phyloP scores from a whole-genome alignment of 1,140 invertebrate species.

The Pollicipes pollicipes region DNA sequence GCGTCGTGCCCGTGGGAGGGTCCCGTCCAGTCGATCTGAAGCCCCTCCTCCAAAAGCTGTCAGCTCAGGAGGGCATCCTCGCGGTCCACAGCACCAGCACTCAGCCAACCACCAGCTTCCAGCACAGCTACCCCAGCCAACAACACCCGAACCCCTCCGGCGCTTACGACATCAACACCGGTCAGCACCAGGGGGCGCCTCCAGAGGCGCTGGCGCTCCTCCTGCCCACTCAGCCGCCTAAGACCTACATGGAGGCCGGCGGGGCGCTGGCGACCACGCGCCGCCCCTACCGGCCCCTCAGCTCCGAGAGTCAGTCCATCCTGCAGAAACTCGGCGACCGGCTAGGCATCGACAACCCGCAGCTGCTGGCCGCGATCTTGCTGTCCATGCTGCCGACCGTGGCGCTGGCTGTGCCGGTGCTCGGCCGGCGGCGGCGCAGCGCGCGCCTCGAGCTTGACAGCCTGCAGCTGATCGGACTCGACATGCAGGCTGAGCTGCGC shows the following conservation, averaged over 20 bases:
- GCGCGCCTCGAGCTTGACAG: neutral
- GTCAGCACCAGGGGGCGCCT: neutral
- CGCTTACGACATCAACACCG: no score
- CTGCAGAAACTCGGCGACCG: neutral
- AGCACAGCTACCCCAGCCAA: no score
- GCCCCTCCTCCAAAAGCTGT: neutral
- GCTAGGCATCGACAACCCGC: neutral
- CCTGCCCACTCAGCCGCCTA: neutral
- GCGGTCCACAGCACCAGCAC: neutral
- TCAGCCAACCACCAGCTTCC: no score
- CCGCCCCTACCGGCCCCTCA: no score
- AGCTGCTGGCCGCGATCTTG: neutral
- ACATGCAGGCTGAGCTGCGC: neutral
- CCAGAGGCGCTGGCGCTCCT: no score
- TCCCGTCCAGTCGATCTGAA: neutral
- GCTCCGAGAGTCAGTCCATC: neutral
- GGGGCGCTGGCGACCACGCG: neutral
- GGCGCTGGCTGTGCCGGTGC: conserved; percentile 39
- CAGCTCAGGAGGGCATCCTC: neutral
- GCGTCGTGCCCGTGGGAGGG: neutral
- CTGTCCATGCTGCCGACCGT: conserved; percentile 40
- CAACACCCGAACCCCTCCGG: no score
- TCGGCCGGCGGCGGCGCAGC: conserved; percentile 1
- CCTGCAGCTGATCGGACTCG: neutral
- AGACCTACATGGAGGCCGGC: neutral